These are phyloP conservation scores for Seira ritae DNA, from an alignment of 2,888 invertebrate species.

Conservation along the genomic window DNA sequence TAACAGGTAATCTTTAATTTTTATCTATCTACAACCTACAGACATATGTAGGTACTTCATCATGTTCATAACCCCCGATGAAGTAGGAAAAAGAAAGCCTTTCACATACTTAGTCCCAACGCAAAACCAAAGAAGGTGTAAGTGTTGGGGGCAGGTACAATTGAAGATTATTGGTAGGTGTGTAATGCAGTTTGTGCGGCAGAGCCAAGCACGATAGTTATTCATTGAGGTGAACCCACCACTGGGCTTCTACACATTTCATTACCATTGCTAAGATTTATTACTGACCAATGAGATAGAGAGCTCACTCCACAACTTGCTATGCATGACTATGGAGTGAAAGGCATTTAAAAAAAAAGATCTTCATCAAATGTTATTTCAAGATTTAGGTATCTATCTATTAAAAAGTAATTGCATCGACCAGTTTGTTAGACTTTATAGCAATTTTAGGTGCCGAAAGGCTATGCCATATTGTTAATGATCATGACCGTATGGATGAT, in stretches of 20 bases:
- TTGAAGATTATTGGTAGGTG: constrained; percentile 27
- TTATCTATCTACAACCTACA: too few species aligned
- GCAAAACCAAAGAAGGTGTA: constrained; percentile 2
- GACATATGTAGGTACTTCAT: too few species aligned
- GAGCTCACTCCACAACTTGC: constrained; percentile 25
- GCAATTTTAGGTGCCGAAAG: constrained; percentile 41
- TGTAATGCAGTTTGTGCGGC: constrained; percentile 5
- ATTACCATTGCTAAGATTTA: constrained; percentile 43
- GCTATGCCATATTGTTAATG: background rate
- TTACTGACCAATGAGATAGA: constrained; percentile 56
- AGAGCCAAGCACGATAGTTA: constrained; percentile 34
- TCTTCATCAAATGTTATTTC: too few species aligned
- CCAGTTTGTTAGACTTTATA: too few species aligned
- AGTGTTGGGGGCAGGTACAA: constrained; percentile 7
- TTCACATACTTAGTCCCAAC: too few species aligned
- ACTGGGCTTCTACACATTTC: constrained; percentile 33
- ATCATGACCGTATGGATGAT: constrained; percentile 26
- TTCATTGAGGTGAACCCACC: constrained; percentile 31
- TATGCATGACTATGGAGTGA: constrained; percentile 18
- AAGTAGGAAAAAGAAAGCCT: background rate
- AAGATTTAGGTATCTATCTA: too few species aligned
- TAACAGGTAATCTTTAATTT: constrained; percentile 40
- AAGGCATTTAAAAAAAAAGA: too few species aligned
- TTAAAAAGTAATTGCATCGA: too few species aligned
- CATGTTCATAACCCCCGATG: too few species aligned